A percentile compares a stretch with the other conserved stretches of the same genome.
These are phyloP conservation scores for Ruditapes philippinarum DNA, from an alignment of 1,140 invertebrate genomes.

Conservation along the genomic window DNA sequence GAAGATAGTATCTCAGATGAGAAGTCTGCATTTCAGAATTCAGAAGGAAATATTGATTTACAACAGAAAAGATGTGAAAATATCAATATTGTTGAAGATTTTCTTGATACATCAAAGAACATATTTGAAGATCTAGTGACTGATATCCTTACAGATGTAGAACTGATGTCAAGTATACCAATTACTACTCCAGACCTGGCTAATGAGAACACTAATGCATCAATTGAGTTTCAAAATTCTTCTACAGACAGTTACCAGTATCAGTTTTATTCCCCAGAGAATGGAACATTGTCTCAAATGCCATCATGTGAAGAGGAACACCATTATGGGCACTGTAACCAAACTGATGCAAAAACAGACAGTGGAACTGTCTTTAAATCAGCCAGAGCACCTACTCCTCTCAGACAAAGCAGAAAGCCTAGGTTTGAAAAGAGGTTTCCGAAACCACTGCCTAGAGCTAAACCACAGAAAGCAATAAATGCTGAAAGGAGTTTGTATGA, in stretches of 20 bases:
- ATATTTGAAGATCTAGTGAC: constrained; percentile 18
- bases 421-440: constrained; percentile 33
- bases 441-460: constrained; percentile 3
- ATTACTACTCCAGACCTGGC: background rate
- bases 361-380: background rate
- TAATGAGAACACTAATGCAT: background rate
- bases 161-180: constrained; percentile 5
- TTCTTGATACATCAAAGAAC: background rate
- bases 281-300: background rate
- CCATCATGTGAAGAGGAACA: too few species aligned
- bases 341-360: background rate
- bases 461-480: background rate
- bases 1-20: too few species aligned
- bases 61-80: background rate
- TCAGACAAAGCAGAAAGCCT: background rate
- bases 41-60: background rate
- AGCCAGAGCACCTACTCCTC: background rate
- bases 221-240: background rate
- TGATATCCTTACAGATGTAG: background rate
- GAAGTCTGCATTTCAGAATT: too few species aligned
- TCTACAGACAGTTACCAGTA: too few species aligned
- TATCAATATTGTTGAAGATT: background rate
- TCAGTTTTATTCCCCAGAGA: background rate
- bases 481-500: background rate
- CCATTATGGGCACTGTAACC: background rate